phyloP scores from a whole-genome alignment of 2,888 invertebrate genomes.

The Platycheirus albimanus region DNA sequence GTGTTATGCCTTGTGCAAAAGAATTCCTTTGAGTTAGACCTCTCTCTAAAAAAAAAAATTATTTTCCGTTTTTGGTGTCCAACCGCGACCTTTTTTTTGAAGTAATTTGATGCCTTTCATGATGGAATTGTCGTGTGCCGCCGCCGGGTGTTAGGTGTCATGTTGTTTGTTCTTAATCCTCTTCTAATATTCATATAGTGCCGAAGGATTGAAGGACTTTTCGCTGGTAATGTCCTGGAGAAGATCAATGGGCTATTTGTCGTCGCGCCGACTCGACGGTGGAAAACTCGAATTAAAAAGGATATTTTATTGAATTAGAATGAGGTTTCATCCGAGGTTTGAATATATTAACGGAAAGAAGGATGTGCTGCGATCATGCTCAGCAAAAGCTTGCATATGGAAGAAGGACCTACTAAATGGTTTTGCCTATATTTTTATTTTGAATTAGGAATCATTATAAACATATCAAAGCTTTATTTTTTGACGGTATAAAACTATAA shows the following conservation, averaged over 20 bases:
- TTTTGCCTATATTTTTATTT: no score
- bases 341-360: conserved; percentile 4
- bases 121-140: conserved; percentile 72
- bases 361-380: background rate
- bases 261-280: conserved; percentile 66
- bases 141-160: conserved; percentile 71
- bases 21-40: conserved; percentile 46
- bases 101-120: conserved; percentile 67
- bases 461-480: no score
- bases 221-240: conserved; percentile 18
- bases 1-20: no score
- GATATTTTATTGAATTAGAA: conserved; percentile 58
- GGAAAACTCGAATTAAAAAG: conserved; percentile 56
- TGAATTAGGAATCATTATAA: no score
- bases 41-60: background rate
- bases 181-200: conserved; percentile 55
- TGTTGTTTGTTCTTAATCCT: conserved; percentile 71
- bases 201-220: conserved; percentile 17
- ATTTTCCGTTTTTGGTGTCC: conserved; percentile 24
- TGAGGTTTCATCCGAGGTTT: background rate
- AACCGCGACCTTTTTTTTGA: conserved; percentile 31
- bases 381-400: conserved; percentile 40
- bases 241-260: conserved; percentile 69
- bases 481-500: no score
- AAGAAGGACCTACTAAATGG: no score